Conservation (phyloP, 2,797 vertebrate genomes). For the Myotis pilosus region DNA sequence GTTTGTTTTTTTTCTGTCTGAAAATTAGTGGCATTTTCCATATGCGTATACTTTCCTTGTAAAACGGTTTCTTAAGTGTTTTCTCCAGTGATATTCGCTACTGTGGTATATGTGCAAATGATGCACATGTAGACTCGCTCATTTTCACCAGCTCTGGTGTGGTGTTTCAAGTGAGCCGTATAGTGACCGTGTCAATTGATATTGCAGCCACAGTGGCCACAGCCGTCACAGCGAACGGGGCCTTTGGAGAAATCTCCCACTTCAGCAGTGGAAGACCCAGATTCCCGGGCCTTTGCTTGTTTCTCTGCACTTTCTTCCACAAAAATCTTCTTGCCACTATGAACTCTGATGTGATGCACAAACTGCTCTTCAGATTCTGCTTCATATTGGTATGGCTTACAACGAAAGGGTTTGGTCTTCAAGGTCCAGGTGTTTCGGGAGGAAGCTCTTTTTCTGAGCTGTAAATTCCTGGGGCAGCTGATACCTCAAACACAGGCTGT, state of each 20-base stretch:
- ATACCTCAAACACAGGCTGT: slow-evolving; percentile 66
- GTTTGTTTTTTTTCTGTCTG: slow-evolving; percentile 97
- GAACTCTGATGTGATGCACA: slow-evolving; percentile 92
- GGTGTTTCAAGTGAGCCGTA: slow-evolving; percentile 96
- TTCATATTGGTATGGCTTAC: slow-evolving; percentile 96
- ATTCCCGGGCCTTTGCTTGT: slow-evolving; percentile 84
- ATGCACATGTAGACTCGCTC: slow-evolving; percentile 95
- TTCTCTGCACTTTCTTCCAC: slow-evolving; percentile 93
- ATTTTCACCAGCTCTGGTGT: slow-evolving; percentile 93
- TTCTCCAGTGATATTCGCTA: slow-evolving; percentile 99
- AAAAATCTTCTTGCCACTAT: slow-evolving; percentile 93
- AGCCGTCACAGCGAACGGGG: slow-evolving; percentile 91
- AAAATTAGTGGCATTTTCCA: slow-evolving; percentile 96
- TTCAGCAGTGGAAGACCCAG: slow-evolving; percentile 77
- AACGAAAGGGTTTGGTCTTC: slow-evolving; percentile 95
- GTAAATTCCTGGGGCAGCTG: slow-evolving; percentile 74
- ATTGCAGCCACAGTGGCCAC: slow-evolving; percentile 93
- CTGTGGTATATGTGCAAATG: slow-evolving; percentile 95
- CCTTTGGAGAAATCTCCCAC: slow-evolving; percentile 90
- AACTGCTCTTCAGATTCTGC: slow-evolving; percentile 93
- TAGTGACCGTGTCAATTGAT: slow-evolving; percentile 98
- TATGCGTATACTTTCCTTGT: slow-evolving; percentile 98
- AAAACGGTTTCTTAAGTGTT: slow-evolving; percentile 97
- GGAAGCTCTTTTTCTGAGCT: slow-evolving; percentile 73
- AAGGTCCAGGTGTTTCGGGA: slow-evolving; percentile 73